Evolutionary conservation across 2,797 vertebrate genomes (phyloP).

Genomic region (Fistularia tabacaria): DNA sequence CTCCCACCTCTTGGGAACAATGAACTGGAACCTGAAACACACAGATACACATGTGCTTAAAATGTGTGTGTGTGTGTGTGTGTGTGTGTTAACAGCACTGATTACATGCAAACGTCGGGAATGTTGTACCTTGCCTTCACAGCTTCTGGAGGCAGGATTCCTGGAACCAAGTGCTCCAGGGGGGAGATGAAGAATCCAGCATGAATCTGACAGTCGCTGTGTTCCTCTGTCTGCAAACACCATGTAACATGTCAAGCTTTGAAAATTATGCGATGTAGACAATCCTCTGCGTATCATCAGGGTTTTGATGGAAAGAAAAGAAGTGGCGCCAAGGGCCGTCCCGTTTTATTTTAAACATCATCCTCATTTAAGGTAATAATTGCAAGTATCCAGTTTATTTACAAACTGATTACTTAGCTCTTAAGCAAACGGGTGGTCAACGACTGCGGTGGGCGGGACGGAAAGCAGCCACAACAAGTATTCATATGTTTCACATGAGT

Average conservation of each 20-base stretch:
- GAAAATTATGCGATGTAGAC: too few species aligned
- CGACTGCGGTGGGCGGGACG: too few species aligned
- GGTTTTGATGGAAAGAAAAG: not conserved
- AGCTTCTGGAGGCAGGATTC: conserved; percentile 87
- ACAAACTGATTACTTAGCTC: too few species aligned
- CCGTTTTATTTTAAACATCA: too few species aligned
- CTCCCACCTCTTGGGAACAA: conserved; percentile 90
- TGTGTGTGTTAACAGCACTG: not conserved
- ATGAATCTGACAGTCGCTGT: conserved; percentile 88
- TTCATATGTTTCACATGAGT: too few species aligned
- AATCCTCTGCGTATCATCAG: too few species aligned
- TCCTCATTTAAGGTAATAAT: too few species aligned
- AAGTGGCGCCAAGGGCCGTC: too few species aligned
- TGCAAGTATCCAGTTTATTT: too few species aligned
- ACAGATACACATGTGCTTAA: conserved; percentile 5
- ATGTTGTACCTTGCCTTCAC: conserved; percentile 85
- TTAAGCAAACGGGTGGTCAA: too few species aligned
- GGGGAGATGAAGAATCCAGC: conserved; percentile 93
- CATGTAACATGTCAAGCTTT: conserved; percentile 1
- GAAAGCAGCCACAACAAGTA: too few species aligned
- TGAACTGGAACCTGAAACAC: conserved; percentile 88
- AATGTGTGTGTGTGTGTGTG: not conserved
- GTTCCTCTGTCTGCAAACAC: conserved; percentile 81
- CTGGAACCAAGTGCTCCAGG: conserved; percentile 88
- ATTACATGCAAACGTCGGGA: not conserved